Evolutionary conservation across 2,797 vertebrate genomes (phyloP).

Genomic region (Smutsia gigantea): DNA sequence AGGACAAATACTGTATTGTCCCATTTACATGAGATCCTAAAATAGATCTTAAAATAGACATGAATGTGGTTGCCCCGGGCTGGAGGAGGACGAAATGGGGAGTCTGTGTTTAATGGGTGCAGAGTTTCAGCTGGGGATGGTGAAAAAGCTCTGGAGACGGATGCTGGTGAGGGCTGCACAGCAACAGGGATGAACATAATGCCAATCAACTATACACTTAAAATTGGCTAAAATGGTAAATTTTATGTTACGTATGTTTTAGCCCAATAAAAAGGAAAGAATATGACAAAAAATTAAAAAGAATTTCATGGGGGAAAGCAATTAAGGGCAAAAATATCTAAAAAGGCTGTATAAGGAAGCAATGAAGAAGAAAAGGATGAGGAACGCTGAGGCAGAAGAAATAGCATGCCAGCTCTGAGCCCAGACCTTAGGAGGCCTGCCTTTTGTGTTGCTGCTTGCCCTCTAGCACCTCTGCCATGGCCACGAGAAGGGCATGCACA

Average conservation of each 20-base stretch:
- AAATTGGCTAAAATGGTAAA: background rate
- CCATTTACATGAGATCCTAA: background rate
- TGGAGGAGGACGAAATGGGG: background rate
- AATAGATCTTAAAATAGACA: background rate
- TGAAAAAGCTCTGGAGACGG: background rate
- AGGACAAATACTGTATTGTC: background rate
- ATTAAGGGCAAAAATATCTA: background rate
- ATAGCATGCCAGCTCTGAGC: too few species aligned
- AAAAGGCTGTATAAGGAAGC: background rate
- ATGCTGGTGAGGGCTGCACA: background rate
- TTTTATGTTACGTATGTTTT: background rate
- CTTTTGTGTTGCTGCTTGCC: background rate
- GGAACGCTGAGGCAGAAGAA: background rate
- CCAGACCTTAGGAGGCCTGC: background rate
- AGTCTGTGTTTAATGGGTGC: background rate
- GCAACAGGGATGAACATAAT: background rate
- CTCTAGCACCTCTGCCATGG: background rate
- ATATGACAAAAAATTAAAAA: background rate
- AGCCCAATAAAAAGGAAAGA: background rate
- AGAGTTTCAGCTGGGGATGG: background rate
- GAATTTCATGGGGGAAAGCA: background rate
- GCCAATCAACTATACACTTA: too few species aligned
- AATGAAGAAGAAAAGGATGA: background rate
- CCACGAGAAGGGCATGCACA: fast-evolving
- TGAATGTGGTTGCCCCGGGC: background rate